These are phyloP conservation scores for Pseudorectes ferrugineus DNA, from an alignment of 2,113 vertebrate genomes.

Conservation along the genomic window DNA sequence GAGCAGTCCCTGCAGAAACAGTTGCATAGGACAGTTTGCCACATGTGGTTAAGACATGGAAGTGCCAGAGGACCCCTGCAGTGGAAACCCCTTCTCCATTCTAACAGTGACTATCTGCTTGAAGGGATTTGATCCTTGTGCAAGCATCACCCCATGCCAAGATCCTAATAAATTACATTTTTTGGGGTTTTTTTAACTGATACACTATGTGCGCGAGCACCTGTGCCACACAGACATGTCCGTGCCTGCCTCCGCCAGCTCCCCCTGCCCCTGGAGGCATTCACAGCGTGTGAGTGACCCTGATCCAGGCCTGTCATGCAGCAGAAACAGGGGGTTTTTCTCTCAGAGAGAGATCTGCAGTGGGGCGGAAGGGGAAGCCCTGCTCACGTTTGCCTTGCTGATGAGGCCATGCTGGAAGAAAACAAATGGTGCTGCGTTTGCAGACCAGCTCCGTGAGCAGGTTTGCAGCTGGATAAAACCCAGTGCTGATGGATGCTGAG, in stretches of 20 bases:
- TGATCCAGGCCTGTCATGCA: neutral
- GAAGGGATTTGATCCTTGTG: neutral
- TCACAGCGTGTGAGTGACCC: no score
- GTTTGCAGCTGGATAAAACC: neutral
- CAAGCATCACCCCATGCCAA: neutral
- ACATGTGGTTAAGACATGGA: neutral
- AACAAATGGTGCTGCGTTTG: neutral
- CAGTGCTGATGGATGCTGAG: neutral
- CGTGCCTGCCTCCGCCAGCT: neutral
- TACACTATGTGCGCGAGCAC: accelerated
- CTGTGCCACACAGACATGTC: accelerated
- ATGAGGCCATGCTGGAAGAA: accelerated
- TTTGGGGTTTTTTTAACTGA: accelerated
- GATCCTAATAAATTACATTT: accelerated
- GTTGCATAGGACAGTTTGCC: neutral
- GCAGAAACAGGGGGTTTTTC: neutral
- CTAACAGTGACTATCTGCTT: neutral
- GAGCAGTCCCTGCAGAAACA: neutral
- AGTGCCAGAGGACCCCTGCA: neutral
- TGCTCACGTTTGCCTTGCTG: neutral
- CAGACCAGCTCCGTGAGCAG: accelerated
- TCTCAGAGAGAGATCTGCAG: neutral
- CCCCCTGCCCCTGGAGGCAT: neutral
- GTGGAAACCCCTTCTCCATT: neutral
- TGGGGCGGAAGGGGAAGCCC: neutral